Conservation (phyloP, 2,888 invertebrate genomes). For the Hofmannophila pseudospretella region DNA sequence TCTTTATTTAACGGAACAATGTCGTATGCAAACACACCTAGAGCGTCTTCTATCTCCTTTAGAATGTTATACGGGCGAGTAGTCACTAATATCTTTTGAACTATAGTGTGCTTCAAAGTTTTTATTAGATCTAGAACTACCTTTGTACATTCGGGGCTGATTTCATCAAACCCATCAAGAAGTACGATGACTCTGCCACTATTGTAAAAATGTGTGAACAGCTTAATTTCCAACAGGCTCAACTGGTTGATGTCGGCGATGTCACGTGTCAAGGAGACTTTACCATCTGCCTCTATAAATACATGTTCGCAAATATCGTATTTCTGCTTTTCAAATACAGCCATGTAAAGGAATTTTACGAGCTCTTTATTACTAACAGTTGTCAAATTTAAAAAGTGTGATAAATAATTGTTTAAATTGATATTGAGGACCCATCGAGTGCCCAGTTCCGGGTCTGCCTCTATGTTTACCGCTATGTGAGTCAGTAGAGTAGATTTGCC, state of each 20-base stretch:
- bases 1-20: neutral
- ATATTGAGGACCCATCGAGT: neutral
- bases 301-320: no score
- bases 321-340: neutral
- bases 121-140: neutral
- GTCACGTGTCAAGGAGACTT: no score
- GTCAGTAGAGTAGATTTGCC: neutral
- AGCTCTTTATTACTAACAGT: neutral
- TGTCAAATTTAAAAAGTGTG: neutral
- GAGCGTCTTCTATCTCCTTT: neutral
- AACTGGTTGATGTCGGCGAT: no score
- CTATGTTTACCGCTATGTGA: neutral
- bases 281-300: neutral
- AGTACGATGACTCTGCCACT: neutral
- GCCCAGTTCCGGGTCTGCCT: neutral
- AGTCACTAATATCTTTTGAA: neutral
- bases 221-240: neutral
- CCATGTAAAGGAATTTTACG: neutral
- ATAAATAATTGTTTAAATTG: neutral
- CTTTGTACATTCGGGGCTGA: neutral
- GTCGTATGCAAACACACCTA: neutral
- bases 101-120: neutral
- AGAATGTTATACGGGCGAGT: neutral
- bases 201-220: neutral
- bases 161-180: conserved; percentile 2